A percentile compares a stretch with the other conserved stretches of the same genome.
phyloP scores from a whole-genome alignment of 2,113 vertebrate species.

The Chitala chitala region DNA sequence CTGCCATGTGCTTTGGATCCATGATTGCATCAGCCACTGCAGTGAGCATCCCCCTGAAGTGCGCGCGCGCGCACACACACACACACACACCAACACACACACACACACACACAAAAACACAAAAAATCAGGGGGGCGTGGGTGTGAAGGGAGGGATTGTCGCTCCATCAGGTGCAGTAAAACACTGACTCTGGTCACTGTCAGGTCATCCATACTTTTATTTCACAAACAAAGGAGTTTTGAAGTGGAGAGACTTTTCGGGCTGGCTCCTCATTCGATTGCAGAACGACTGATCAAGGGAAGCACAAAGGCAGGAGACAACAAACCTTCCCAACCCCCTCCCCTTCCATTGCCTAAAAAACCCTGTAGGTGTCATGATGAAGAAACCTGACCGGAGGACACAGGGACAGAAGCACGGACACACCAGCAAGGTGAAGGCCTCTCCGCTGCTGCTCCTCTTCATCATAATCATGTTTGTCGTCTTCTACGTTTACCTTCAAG shows the following conservation, averaged over 20 bases:
- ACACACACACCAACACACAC: too few relatives aligned
- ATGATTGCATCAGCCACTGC: constrained; percentile 12
- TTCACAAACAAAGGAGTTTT: background rate
- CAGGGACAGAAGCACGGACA: constrained; percentile 38
- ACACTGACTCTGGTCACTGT: too few relatives aligned
- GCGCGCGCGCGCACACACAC: background rate
- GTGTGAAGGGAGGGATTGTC: too few relatives aligned
- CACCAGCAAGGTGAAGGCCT: constrained; percentile 34
- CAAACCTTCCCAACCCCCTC: constrained; percentile 15
- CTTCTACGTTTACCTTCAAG: constrained; percentile 54
- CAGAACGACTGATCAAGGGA: too few relatives aligned
- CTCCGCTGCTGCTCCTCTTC: constrained; percentile 43
- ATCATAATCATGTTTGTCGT: constrained; percentile 51
- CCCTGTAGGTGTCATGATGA: constrained; percentile 45
- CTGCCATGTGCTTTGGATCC: constrained; percentile 7
- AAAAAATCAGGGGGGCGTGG: too few relatives aligned
- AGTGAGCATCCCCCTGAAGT: background rate
- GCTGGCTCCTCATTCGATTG: background rate
- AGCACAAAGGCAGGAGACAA: background rate
- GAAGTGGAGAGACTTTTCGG: background rate
- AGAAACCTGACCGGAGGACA: constrained; percentile 42
- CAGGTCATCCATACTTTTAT: too few relatives aligned
- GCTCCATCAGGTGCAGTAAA: too few relatives aligned
- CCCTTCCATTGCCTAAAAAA: constrained; percentile 27
- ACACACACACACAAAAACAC: too few relatives aligned